Percentiles rank a stretch among this genome's conserved stretches.
These are phyloP conservation scores for Boulengeromyrus knoepffleri DNA, from an alignment of 2,113 vertebrate genomes.

Conservation along the genomic window DNA sequence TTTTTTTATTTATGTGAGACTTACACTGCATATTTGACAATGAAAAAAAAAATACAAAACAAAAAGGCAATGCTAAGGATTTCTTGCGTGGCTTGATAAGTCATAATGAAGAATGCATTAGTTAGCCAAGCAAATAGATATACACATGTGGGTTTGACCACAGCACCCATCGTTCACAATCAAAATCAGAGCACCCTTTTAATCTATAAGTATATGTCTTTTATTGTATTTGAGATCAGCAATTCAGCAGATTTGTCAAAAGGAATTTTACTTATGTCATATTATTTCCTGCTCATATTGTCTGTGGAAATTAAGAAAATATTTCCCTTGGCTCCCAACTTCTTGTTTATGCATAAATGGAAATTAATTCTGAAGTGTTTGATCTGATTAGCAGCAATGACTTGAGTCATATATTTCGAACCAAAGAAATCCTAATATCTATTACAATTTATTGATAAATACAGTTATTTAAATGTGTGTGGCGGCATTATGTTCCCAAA, in stretches of 20 bases:
- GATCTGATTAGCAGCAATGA: not conserved
- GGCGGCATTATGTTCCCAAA: not conserved
- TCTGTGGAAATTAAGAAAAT: not conserved
- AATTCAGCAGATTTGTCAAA: not conserved
- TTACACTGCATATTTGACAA: not conserved
- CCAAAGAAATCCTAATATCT: not conserved
- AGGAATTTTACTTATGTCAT: not conserved
- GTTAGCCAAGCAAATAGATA: not conserved
- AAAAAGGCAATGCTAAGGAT: not conserved
- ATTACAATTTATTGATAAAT: not conserved
- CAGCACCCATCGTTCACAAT: not conserved
- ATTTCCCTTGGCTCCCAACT: not conserved
- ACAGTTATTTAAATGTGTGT: not conserved
- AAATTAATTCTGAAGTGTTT: not conserved
- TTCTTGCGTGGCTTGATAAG: not conserved
- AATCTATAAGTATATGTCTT: not conserved
- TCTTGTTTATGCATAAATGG: not conserved
- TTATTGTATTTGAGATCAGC: not conserved
- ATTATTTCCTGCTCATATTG: not conserved
- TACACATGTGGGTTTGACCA: not conserved
- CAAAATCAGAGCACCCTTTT: not conserved
- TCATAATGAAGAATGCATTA: not conserved
- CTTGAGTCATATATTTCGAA: not conserved
- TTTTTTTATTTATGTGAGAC: not conserved
- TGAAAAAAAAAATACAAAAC: not conserved